Evolutionary conservation across 2,888 invertebrate species (phyloP).

Genomic region (Iphiclides podalirius): DNA sequence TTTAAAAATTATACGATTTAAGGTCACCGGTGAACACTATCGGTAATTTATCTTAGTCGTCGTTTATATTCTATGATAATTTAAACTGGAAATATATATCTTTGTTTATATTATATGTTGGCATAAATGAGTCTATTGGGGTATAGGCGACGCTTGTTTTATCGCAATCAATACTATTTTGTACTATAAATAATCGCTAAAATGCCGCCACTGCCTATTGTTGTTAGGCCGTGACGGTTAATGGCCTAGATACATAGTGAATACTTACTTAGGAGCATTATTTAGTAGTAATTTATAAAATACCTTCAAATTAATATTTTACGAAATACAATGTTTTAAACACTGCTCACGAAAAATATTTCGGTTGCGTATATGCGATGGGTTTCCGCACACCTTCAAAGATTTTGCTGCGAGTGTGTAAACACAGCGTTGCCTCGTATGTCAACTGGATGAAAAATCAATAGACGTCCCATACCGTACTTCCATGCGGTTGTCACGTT

Average conservation of each 20-base stretch:
- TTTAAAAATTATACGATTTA: background rate
- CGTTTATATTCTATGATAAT: background rate
- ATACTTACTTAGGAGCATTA: background rate
- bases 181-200: background rate
- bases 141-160: too few species aligned
- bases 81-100: too few species aligned
- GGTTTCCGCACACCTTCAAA: background rate
- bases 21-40: slow-evolving; percentile 4
- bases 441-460: slow-evolving; percentile 36
- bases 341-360: background rate
- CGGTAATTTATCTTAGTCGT: background rate
- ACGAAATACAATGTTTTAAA: background rate
- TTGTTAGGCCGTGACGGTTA: slow-evolving; percentile 3
- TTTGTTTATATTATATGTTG: too few species aligned
- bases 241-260: background rate
- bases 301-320: slow-evolving; percentile 1
- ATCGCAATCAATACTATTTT: too few species aligned
- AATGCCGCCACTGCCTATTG: slow-evolving; percentile 11
- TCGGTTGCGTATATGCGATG: background rate
- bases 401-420: slow-evolving; percentile 28
- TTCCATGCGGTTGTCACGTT: slow-evolving; percentile 4
- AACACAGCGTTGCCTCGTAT: slow-evolving; percentile 32
- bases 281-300: background rate
- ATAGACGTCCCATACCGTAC: slow-evolving; percentile 22
- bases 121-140: too few species aligned